Evolutionary conservation across 2,797 vertebrate genomes (phyloP).

Genomic region (Pseudochirops corinnae): DNA sequence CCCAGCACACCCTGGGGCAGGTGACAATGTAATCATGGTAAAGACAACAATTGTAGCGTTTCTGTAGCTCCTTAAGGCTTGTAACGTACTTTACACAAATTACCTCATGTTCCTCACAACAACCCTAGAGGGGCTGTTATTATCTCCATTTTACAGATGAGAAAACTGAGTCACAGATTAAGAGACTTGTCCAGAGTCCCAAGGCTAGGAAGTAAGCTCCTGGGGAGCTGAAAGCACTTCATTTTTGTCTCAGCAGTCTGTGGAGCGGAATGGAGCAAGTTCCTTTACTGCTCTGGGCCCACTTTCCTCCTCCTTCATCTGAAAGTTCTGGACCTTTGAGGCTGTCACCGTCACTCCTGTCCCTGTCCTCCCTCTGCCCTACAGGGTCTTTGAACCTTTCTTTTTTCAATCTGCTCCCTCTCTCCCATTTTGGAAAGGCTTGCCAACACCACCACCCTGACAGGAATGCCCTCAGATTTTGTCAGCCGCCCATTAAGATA

Average conservation of each 20-base stretch:
- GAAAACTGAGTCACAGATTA: background rate
- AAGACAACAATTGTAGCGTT: too few relatives aligned
- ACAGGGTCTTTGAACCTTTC: slow-evolving; percentile 1
- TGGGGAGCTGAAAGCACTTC: background rate
- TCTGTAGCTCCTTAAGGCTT: background rate
- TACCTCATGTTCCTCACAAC: background rate
- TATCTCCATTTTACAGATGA: background rate
- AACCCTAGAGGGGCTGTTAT: background rate
- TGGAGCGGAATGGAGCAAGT: background rate
- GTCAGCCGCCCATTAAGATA: slow-evolving; percentile 59
- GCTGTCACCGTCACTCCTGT: background rate
- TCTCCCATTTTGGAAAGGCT: slow-evolving; percentile 16
- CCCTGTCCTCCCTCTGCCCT: background rate
- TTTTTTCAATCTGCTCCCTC: slow-evolving; percentile 68
- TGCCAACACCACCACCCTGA: background rate
- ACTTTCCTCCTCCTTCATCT: background rate
- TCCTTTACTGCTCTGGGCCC: background rate
- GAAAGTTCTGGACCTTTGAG: background rate
- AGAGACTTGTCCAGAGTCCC: background rate
- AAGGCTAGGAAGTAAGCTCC: background rate
- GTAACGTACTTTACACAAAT: background rate
- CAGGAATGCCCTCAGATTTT: slow-evolving; percentile 5
- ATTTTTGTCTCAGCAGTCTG: background rate
- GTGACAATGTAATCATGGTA: background rate
- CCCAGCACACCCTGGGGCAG: too few relatives aligned